These are phyloP conservation scores for Oryzias curvinotus DNA, from an alignment of 2,113 vertebrate species.

Conservation along the genomic window DNA sequence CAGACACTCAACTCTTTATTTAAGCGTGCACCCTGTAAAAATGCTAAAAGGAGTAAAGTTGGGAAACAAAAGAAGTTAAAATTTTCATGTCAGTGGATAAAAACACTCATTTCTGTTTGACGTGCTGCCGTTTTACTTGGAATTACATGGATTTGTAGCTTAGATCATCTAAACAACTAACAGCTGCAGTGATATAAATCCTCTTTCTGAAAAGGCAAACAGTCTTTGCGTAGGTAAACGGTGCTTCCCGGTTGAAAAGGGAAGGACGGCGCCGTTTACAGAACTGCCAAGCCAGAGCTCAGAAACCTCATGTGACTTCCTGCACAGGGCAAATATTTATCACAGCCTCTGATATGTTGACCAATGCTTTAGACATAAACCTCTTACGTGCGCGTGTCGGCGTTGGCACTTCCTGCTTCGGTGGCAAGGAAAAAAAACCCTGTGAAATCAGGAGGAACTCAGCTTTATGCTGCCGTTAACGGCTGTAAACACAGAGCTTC, in stretches of 20 bases:
- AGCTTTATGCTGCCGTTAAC: constrained; percentile 26
- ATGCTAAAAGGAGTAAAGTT: no score
- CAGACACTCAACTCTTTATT: no score
- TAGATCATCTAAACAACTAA: no score
- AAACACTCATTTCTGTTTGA: no score
- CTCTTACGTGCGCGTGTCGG: background rate
- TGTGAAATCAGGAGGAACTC: constrained; percentile 1
- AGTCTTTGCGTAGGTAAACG: background rate
- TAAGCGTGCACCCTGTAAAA: no score
- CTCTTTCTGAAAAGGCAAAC: no score
- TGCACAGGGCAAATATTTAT: constrained; percentile 57
- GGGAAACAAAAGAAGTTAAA: no score
- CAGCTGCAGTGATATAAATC: no score
- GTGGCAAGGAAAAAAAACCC: background rate
- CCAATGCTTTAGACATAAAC: constrained; percentile 7
- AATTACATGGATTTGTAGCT: no score
- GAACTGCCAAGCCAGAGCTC: constrained; percentile 23
- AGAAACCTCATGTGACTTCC: constrained; percentile 46
- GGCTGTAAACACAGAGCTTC: constrained; percentile 47
- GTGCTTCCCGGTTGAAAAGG: constrained; percentile 16
- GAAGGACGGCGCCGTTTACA: constrained; percentile 33
- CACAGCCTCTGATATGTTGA: constrained; percentile 25
- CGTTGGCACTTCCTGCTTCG: background rate
- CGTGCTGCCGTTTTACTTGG: no score
- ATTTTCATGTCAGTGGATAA: no score